Evolutionary conservation across 2,113 vertebrate genomes (phyloP), one percentile per base, ranked within the genome.

Genomic region (Ascaphus truei): DNA sequence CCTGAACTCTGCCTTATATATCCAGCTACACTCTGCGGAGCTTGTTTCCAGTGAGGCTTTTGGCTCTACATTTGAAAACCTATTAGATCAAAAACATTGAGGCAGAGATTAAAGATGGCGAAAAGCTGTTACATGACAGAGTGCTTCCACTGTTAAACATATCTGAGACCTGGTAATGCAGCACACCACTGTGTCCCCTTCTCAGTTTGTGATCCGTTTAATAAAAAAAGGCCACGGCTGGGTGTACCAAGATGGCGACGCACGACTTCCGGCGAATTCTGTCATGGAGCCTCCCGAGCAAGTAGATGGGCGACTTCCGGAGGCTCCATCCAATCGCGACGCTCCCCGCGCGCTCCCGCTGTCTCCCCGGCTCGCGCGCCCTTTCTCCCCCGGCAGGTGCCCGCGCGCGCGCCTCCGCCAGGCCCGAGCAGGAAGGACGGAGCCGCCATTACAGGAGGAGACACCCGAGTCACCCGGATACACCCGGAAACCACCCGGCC

Each of bases 381-480:
- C 64, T 68, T 68, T 57, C 64, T 68, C 52, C 64, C 47, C 15
- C n/a, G n/a, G n/a, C n/a, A n/a, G n/a, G n/a, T n/a, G n/a, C 25
- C 18, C 37, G 45, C 29, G 64, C 57, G 64, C 47, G 37, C 37
- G 64, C 63, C 52, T 52, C 64, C 64, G 64, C 64, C 64, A 52
- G 52, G 64, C 64, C 37, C 39, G 52, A 51, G 64, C 64, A 51
- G 64, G 64, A 68, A 68, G 64, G 64, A 68, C 55, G 64, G 52
- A 56, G 64, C 52, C 64, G 52, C 52, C 52, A 68, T 57, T 57
- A 47, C 51, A 64, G 62, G 62, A 68, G 64, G 64, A 68, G 64
- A 68, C 64, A 57, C 64, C 64, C 64, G 64, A 57, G 64, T 68
- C 64, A 68, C 64, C 64, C 64, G 64, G 64, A 67, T 67, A 67